Conservation (phyloP, 2,113 vertebrate genomes). For the Dasyurus viverrinus region DNA sequence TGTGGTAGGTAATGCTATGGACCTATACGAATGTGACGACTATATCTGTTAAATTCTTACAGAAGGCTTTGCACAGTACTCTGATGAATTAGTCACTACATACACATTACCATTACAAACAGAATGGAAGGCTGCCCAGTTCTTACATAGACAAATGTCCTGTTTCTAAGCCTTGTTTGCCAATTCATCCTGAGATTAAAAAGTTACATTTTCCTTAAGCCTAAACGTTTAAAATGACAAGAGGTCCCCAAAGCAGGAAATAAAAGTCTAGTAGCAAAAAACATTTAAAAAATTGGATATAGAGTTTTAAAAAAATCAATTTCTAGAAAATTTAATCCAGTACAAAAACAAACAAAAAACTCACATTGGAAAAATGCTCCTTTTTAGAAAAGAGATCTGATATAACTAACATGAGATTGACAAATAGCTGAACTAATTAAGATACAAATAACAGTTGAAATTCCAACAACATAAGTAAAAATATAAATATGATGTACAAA, state of each 20-base stretch:
- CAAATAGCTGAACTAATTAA: conserved; percentile 10
- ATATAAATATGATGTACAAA: background rate
- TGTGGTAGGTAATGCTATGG: background rate
- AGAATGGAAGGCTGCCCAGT: background rate
- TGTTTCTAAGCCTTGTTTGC: background rate
- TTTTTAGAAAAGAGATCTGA: conserved; percentile 18
- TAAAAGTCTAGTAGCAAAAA: conserved; percentile 8
- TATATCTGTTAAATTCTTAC: background rate
- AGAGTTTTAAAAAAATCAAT: conserved; percentile 10
- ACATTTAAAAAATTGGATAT: conserved; percentile 31
- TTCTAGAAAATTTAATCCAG: conserved; percentile 2
- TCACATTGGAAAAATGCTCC: background rate
- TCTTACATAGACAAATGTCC: background rate
- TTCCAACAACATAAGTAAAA: conserved; percentile 12
- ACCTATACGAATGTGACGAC: background rate
- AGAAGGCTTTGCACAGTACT: background rate
- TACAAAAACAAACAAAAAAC: background rate
- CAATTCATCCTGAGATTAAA: conserved; percentile 46
- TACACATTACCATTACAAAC: background rate
- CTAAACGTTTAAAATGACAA: background rate
- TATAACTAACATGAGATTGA: background rate
- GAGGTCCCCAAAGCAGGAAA: conserved; percentile 22
- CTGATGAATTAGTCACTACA: background rate
- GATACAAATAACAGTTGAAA: background rate
- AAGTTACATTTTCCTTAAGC: background rate